Evolutionary conservation across 2,888 invertebrate species (phyloP), one percentile per base, ranked within the genome.

Genomic region (Empis stercorea): DNA sequence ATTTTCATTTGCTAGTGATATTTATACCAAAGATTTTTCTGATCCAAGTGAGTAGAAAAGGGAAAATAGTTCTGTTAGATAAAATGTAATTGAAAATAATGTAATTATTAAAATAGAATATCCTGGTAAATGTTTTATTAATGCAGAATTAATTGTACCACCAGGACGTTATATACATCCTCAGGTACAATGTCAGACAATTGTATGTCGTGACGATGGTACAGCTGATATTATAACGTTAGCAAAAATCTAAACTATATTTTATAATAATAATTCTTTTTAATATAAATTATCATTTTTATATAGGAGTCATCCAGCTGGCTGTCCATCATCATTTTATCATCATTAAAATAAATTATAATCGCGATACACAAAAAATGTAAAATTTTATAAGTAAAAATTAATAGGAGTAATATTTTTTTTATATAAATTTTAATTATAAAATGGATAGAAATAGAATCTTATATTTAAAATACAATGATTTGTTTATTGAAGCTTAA

Each of bases 211-310:
- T 13, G 10, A 10, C 3, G 40, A 40, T 40, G 40, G 40, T 6
- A 40, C 40, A 23, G 40, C 23, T 27, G 40, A 40, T 27, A 40
- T 40, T 40, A 23, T 40, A n/a, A n/a, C 40, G 40, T 40, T n/a
- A 34, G 9, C 7, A 6, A 34, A n/a, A 5, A 13, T 3, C 9
- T 13, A 5, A 13, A 13, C 9, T 32, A 32, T n/a, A 13, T 13
- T 32, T 32, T 5, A 32, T 5, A 5, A 3, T 5, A 32, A 13
- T 32, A 32, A 13, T 13, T 13, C 3, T 32, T 13, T 13, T 10
- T 15, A 15, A 9, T 37, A 9, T 37, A 10, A 3, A 15, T 15
- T 37, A 16, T 37, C 10, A n/a, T n/a, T n/a, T n/a, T n/a, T n/a
- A n/a, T n/a, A 27, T 40, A 40, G 40, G 14, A 40, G 40, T 10